Percentiles rank a stretch among this genome's conserved stretches.
Conservation (phyloP, 1,140 invertebrate species). For the Theocolax elegans region DNA sequence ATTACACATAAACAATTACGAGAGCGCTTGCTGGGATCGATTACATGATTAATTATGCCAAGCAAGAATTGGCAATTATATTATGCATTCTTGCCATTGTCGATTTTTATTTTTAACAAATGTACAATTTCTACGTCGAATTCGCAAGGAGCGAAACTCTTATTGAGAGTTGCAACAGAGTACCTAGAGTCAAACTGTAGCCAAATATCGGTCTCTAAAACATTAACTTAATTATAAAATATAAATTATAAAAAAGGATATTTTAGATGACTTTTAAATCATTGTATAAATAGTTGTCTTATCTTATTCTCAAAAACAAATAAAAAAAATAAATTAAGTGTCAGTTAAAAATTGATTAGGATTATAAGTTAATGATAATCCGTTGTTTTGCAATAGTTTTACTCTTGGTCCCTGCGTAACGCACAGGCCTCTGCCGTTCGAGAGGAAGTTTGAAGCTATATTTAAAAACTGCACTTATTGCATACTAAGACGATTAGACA, state of each 20-base stretch:
- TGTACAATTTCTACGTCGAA: conserved; percentile 34
- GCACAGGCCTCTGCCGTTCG: conserved; percentile 3
- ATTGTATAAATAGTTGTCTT: too few species aligned
- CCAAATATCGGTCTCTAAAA: background rate
- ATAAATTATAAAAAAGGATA: background rate
- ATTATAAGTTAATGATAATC: background rate
- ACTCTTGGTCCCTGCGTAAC: conserved; percentile 7
- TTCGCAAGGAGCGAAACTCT: background rate
- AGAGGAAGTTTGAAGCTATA: conserved; percentile 26
- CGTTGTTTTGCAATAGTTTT: conserved; percentile 13
- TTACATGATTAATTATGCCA: conserved; percentile 33
- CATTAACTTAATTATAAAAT: background rate
- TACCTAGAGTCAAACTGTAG: conserved; percentile 21
- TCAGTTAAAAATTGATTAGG: background rate
- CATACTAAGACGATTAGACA: conserved; percentile 38
- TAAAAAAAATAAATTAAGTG: background rate
- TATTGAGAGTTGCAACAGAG: background rate
- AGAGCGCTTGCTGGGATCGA: conserved; percentile 25
- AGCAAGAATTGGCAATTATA: conserved; percentile 19
- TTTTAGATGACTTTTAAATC: background rate
- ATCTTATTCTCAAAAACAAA: background rate
- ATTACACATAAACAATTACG: conserved; percentile 33
- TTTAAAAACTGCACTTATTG: conserved; percentile 32
- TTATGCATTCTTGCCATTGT: conserved; percentile 3
- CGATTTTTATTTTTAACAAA: conserved; percentile 31